Evolutionary conservation across 92 coral and sea anemone species (phyloP).

Genomic region (Chrysogorgia sp.): DNA sequence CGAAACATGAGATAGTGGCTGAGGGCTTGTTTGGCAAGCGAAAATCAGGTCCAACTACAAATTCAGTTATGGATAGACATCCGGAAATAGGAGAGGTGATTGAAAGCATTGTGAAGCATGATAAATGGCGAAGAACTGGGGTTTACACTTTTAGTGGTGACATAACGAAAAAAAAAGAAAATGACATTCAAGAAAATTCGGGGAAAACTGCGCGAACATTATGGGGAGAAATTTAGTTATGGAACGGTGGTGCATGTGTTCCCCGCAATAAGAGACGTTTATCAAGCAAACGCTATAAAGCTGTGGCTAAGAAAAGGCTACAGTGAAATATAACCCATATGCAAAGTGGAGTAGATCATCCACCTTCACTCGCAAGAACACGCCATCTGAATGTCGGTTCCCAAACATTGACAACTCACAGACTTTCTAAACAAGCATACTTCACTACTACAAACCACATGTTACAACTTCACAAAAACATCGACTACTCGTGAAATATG

Average conservation of each 20-base stretch:
- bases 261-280: too few relatives aligned
- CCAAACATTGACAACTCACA: too few relatives aligned
- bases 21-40: conserved; percentile 4
- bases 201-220: conserved; percentile 13
- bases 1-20: conserved; percentile 6
- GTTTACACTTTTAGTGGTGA: conserved; percentile 56
- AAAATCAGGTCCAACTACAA: background rate
- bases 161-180: conserved; percentile 39
- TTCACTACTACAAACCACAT: too few relatives aligned
- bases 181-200: conserved; percentile 29
- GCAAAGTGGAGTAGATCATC: too few relatives aligned
- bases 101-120: conserved; percentile 35
- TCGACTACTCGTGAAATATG: too few relatives aligned
- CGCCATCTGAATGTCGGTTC: too few relatives aligned
- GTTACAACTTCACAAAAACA: too few relatives aligned
- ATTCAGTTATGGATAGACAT: conserved; percentile 3
- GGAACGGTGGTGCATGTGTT: conserved; percentile 52
- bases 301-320: too few relatives aligned
- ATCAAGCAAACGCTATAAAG: too few relatives aligned
- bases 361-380: too few relatives aligned
- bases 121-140: conserved; percentile 60
- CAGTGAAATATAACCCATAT: too few relatives aligned
- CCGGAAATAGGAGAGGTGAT: conserved; percentile 56
- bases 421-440: too few relatives aligned
- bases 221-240: conserved; percentile 37